phyloP scores from a whole-genome alignment of 1,140 invertebrate genomes.

The Hyles euphorbiae region DNA sequence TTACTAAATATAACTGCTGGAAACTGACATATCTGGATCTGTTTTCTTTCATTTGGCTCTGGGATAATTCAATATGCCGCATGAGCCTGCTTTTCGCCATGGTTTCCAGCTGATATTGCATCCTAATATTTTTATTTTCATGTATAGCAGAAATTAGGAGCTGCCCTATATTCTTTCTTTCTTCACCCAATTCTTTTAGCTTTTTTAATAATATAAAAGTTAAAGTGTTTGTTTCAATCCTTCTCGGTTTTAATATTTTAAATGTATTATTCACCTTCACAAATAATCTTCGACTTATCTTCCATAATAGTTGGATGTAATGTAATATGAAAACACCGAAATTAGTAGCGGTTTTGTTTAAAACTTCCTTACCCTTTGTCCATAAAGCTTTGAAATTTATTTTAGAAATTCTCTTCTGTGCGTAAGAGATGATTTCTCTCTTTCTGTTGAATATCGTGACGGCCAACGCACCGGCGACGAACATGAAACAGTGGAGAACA shows the following conservation, averaged over 20 bases:
- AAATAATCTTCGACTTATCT: neutral
- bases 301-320: conserved; percentile 16
- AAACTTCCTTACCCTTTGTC: conserved; percentile 12
- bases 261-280: neutral
- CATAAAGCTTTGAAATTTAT: conserved; percentile 7
- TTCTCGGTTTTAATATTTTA: conserved; percentile 5
- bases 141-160: conserved; percentile 41
- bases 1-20: conserved; percentile 51
- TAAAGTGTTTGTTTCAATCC: conserved; percentile 19
- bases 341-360: conserved; percentile 17
- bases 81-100: conserved; percentile 46
- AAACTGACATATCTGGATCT: conserved; percentile 44
- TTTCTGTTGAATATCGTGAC: conserved; percentile 42
- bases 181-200: conserved; percentile 44
- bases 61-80: conserved; percentile 38
- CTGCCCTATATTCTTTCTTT: conserved; percentile 45
- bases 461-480: conserved; percentile 38
- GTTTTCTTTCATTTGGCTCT: conserved; percentile 50
- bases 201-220: conserved; percentile 45
- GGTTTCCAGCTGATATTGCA: conserved; percentile 42
- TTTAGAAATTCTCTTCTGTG: conserved; percentile 19
- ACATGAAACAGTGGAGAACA: conserved; percentile 39
- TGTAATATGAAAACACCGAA: conserved; percentile 16
- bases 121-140: conserved; percentile 56
- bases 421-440: conserved; percentile 26